A percentile compares a stretch with the other conserved stretches of the same genome.
Conservation (phyloP, 2,797 vertebrate species). For the Chrysolophus pictus region DNA sequence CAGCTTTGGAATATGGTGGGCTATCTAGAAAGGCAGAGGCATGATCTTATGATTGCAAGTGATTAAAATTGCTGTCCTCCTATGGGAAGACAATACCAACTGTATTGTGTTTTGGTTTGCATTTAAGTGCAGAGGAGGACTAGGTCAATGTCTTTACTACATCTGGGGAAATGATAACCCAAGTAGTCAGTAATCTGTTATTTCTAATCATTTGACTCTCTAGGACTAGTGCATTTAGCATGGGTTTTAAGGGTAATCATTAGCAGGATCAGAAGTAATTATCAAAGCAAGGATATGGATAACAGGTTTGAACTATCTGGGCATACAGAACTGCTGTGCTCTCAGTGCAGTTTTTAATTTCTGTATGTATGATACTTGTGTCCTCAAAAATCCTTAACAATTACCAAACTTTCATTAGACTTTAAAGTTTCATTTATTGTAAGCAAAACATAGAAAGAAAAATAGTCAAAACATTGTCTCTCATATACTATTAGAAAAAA, state of each 20-base stretch:
- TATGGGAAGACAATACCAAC: too few species aligned
- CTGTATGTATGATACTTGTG: background rate
- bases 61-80: background rate
- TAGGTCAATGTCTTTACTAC: background rate
- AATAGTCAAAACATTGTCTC: background rate
- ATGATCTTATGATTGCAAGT: accelerated
- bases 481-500: background rate
- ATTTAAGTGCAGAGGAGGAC: too few species aligned
- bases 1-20: background rate
- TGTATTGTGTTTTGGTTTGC: background rate
- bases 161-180: background rate
- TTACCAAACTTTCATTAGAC: background rate
- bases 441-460: background rate
- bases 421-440: background rate
- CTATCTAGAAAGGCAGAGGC: background rate
- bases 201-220: background rate
- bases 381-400: background rate
- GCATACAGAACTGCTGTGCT: background rate
- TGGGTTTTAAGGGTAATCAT: background rate
- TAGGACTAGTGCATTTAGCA: background rate
- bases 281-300: background rate
- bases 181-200: background rate
- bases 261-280: background rate
- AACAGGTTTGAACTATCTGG: background rate
- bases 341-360: accelerated